A percentile compares a stretch with the other conserved stretches of the same genome.
These are phyloP conservation scores for Aplysina aerophoba DNA, from an alignment of 37 sponge, comb jelly and placozoan genomes.

Conservation along the genomic window DNA sequence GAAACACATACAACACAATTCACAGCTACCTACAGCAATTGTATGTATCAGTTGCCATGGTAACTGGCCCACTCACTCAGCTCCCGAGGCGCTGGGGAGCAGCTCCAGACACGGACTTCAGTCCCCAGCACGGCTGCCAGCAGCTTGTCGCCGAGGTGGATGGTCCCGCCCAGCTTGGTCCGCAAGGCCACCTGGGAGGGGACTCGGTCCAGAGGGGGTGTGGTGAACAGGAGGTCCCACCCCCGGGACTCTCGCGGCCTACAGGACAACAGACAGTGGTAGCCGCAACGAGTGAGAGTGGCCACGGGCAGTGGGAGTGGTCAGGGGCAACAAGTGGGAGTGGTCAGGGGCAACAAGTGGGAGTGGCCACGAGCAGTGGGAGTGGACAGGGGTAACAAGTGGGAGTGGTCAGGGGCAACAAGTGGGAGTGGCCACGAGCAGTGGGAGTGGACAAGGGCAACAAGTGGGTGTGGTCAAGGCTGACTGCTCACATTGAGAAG, in stretches of 20 bases:
- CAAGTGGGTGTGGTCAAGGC: neutral
- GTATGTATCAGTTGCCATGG: neutral
- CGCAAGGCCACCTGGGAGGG: slow-evolving; percentile 86
- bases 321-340: neutral
- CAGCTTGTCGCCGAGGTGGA: slow-evolving; percentile 33
- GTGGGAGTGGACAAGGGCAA: neutral
- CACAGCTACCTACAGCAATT: too few relatives aligned
- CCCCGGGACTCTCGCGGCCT: slow-evolving; percentile 79
- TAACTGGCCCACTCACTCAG: slow-evolving; percentile 12
- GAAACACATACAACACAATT: too few relatives aligned
- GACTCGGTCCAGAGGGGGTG: slow-evolving; percentile 66
- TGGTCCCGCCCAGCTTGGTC: slow-evolving; percentile 35
- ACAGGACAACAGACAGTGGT: neutral
- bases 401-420: slow-evolving; percentile 1
- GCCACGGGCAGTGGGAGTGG: neutral
- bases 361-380: neutral
- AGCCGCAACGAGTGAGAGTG: neutral
- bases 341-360: neutral
- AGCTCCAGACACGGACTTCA: slow-evolving; percentile 81
- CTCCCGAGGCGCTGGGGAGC: slow-evolving; percentile 37
- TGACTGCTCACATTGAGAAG: slow-evolving; percentile 7
- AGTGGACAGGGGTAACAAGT: neutral
- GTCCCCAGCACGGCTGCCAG: slow-evolving; percentile 60
- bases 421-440: slow-evolving; percentile 2
- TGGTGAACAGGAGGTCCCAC: slow-evolving; percentile 85